Conservation (phyloP, 2,113 vertebrate species). For the Calyptommatus sinebrachiatus region DNA sequence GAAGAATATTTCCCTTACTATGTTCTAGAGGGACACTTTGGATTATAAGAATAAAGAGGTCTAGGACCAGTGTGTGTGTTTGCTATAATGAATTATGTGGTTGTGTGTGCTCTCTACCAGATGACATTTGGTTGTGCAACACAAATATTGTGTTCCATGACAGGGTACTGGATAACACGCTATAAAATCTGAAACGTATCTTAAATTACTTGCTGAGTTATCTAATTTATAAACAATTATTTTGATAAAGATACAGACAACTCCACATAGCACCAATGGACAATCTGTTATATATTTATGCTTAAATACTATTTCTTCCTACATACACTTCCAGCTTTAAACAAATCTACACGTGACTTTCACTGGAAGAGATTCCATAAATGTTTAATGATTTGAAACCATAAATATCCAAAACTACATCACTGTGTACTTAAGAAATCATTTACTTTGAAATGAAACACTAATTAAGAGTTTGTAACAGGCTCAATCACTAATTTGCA, state of each 20-base stretch:
- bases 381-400: background rate
- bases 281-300: background rate
- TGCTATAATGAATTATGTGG: too few species aligned
- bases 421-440: background rate
- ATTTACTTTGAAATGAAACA: background rate
- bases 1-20: too few species aligned
- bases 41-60: too few species aligned
- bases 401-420: background rate
- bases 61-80: too few species aligned
- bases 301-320: background rate
- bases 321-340: background rate
- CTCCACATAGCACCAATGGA: background rate
- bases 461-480: background rate
- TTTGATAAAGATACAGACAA: background rate
- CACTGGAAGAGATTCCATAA: background rate
- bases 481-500: background rate
- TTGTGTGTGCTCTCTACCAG: too few species aligned
- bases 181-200: conserved; percentile 25
- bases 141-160: too few species aligned
- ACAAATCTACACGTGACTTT: background rate
- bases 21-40: too few species aligned
- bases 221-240: conserved; percentile 30
- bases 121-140: too few species aligned
- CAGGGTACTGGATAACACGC: background rate
- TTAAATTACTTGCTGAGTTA: conserved; percentile 45